These are phyloP conservation scores for Cyclopterus lumpus DNA, from an alignment of 2,797 vertebrate genomes.

Conservation along the genomic window DNA sequence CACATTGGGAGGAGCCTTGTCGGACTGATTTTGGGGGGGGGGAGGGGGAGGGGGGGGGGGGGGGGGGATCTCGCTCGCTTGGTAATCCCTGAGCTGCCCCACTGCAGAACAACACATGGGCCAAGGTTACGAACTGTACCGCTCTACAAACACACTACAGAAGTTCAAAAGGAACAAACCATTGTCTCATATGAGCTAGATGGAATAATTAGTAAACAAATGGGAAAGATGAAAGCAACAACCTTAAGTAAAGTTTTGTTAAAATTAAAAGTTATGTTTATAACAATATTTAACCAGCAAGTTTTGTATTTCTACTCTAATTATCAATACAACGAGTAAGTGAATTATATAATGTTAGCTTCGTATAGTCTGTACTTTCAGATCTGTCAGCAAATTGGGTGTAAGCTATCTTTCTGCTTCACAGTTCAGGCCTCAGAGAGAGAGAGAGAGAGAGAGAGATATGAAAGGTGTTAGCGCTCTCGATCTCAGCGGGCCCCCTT, in stretches of 20 bases:
- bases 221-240: slow-evolving; percentile 8
- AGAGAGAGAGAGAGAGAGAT: slow-evolving; percentile 29
- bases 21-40: slow-evolving; percentile 25
- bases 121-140: slow-evolving; percentile 3
- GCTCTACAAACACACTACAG: background rate
- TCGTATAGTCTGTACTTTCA: background rate
- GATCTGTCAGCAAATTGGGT: slow-evolving; percentile 33
- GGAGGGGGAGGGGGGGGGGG: slow-evolving; percentile 10
- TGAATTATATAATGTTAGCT: slow-evolving; percentile 6
- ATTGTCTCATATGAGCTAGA: background rate
- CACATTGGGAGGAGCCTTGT: slow-evolving; percentile 55
- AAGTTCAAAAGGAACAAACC: slow-evolving; percentile 12
- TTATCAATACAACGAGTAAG: background rate
- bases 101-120: slow-evolving; percentile 9
- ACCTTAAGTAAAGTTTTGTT: no score
- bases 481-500: slow-evolving; percentile 70
- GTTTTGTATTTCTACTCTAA: background rate
- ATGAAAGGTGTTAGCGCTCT: slow-evolving; percentile 68
- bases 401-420: slow-evolving; percentile 41
- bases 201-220: background rate
- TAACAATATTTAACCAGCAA: background rate
- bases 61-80: slow-evolving; percentile 32
- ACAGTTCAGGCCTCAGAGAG: slow-evolving; percentile 48
- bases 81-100: slow-evolving; percentile 58
- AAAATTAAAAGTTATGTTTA: background rate